Percentiles rank a stretch among this genome's conserved stretches.
Evolutionary conservation across 2,888 invertebrate genomes (phyloP).

Genomic region (Anticlea derivata): DNA sequence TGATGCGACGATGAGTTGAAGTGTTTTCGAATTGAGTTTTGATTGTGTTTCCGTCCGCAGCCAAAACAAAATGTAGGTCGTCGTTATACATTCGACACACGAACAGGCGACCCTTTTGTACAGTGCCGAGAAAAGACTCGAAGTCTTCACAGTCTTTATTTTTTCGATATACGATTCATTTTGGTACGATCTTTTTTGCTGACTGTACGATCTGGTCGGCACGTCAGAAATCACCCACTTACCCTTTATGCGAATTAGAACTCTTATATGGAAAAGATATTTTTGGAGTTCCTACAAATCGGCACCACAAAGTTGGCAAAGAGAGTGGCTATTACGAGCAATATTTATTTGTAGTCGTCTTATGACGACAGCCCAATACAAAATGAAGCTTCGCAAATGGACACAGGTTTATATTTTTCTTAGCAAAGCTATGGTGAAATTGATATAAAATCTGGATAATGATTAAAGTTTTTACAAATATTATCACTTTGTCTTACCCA

Average conservation of each 20-base stretch:
- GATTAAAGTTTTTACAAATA: no score
- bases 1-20: conserved; percentile 64
- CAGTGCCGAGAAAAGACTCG: conserved; percentile 15
- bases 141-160: conserved; percentile 13
- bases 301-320: conserved; percentile 21
- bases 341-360: conserved; percentile 11
- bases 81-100: conserved; percentile 71
- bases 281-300: conserved; percentile 32
- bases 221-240: conserved; percentile 67
- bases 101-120: conserved; percentile 51
- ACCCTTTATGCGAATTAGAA: conserved; percentile 56
- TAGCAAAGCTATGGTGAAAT: no score
- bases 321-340: conserved; percentile 10
- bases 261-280: conserved; percentile 41
- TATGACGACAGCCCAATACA: no score
- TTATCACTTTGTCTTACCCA: no score
- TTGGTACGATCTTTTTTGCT: conserved; percentile 9
- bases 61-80: conserved; percentile 59
- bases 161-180: conserved; percentile 21
- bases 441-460: no score
- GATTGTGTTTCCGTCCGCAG: conserved; percentile 66
- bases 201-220: conserved; percentile 46
- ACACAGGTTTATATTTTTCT: no score
- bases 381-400: no score
- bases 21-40: conserved; percentile 73